Evolutionary conservation across 2,797 vertebrate genomes (phyloP).

Genomic region (Tympanoctomys barrerae): DNA sequence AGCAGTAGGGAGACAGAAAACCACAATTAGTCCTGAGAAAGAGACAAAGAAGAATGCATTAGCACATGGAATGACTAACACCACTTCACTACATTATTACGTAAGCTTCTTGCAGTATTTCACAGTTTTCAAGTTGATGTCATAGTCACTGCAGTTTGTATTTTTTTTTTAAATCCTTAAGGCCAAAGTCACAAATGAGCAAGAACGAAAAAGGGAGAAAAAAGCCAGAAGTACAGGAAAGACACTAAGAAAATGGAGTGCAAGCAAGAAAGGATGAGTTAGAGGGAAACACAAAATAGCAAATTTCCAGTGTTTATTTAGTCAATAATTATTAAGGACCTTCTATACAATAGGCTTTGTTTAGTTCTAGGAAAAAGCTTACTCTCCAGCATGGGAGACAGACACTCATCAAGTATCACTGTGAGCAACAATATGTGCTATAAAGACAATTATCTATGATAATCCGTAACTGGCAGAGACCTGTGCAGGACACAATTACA

Average conservation of each 20-base stretch:
- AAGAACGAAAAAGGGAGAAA: neutral
- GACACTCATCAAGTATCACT: neutral
- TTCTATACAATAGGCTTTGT: neutral
- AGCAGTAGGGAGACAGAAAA: neutral
- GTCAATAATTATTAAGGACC: neutral
- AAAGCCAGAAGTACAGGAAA: neutral
- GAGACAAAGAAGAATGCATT: neutral
- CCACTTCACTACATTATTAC: neutral
- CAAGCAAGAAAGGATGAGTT: neutral
- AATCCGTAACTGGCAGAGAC: neutral
- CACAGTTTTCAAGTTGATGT: neutral
- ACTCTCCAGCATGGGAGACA: neutral
- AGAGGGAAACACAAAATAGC: neutral
- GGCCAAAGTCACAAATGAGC: neutral
- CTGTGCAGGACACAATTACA: neutral
- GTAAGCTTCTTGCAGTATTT: neutral
- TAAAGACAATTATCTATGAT: neutral
- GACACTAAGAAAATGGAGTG: neutral
- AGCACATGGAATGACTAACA: neutral
- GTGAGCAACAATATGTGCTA: neutral
- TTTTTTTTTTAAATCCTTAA: neutral
- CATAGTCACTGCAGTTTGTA: neutral
- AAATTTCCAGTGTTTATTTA: neutral
- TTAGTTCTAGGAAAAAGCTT: neutral
- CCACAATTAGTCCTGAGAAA: neutral